Evolutionary conservation across 2,888 invertebrate genomes (phyloP).

Genomic region (Drosophila differens): DNA sequence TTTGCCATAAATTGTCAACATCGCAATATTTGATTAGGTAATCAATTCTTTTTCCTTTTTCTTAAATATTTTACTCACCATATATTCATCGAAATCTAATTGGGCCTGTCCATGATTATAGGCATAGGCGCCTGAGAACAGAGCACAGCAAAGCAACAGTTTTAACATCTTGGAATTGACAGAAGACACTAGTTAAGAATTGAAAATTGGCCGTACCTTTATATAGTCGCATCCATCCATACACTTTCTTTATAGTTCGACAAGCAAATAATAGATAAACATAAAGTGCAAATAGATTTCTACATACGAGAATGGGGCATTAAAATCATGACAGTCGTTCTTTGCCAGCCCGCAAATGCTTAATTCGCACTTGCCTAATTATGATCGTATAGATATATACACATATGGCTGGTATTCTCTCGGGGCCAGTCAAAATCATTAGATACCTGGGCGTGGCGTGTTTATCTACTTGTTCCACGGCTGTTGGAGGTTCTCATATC

Average conservation of each 20-base stretch:
- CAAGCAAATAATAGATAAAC: constrained; percentile 64
- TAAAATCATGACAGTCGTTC: constrained; percentile 39
- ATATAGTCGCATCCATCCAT: constrained; percentile 38
- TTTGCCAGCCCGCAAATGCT: constrained; percentile 25
- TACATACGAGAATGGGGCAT: constrained; percentile 36
- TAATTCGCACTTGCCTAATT: constrained; percentile 57
- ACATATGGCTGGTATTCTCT: background rate
- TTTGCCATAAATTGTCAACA: background rate
- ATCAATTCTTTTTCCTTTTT: background rate
- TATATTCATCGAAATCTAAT: constrained; percentile 25
- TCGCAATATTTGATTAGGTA: background rate
- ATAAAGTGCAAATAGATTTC: constrained; percentile 77
- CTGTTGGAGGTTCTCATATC: constrained; percentile 56
- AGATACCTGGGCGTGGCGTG: constrained; percentile 38
- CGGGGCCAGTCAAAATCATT: constrained; percentile 10
- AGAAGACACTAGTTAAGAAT: constrained; percentile 34
- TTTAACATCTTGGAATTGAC: constrained; percentile 52
- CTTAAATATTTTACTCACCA: constrained; percentile 36
- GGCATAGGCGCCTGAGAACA: constrained; percentile 29
- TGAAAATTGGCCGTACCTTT: constrained; percentile 25
- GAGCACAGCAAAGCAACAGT: constrained; percentile 42
- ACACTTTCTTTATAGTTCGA: constrained; percentile 63
- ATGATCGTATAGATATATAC: constrained; percentile 14
- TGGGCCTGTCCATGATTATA: constrained; percentile 62
- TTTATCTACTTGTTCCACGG: constrained; percentile 33